Conservation (phyloP, 2,797 vertebrate genomes). For the Myripristis murdjan region DNA sequence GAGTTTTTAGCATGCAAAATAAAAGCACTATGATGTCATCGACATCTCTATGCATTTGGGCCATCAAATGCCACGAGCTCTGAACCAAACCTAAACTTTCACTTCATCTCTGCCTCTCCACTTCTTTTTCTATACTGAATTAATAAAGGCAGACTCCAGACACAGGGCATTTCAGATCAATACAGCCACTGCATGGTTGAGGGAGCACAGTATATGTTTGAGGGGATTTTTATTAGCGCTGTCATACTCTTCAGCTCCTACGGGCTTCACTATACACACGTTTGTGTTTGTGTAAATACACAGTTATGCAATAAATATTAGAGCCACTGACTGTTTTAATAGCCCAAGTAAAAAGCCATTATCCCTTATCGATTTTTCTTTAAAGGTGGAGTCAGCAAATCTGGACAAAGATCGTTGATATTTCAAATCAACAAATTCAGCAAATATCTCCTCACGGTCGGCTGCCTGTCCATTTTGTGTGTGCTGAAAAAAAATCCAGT, state of each 20-base stretch:
- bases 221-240: slow-evolving; percentile 21
- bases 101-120: background rate
- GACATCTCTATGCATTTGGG: background rate
- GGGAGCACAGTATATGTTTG: background rate
- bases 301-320: background rate
- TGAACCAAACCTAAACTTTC: background rate
- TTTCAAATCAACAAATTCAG: too few species aligned
- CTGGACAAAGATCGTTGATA: too few species aligned
- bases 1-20: too few species aligned
- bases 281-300: background rate
- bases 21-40: too few species aligned
- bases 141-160: slow-evolving; percentile 27
- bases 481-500: too few species aligned
- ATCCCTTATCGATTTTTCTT: too few species aligned
- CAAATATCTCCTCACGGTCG: too few species aligned
- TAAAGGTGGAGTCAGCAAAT: too few species aligned
- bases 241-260: background rate
- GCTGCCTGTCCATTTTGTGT: too few species aligned
- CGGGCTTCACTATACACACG: background rate
- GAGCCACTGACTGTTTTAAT: too few species aligned
- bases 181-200: slow-evolving; percentile 33
- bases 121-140: background rate
- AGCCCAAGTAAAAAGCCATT: too few species aligned
- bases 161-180: slow-evolving; percentile 38
- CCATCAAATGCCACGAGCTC: background rate